Base-by-base conservation (phyloP, 2,888 invertebrate species). In the Augochlorella aurata region DNA sequence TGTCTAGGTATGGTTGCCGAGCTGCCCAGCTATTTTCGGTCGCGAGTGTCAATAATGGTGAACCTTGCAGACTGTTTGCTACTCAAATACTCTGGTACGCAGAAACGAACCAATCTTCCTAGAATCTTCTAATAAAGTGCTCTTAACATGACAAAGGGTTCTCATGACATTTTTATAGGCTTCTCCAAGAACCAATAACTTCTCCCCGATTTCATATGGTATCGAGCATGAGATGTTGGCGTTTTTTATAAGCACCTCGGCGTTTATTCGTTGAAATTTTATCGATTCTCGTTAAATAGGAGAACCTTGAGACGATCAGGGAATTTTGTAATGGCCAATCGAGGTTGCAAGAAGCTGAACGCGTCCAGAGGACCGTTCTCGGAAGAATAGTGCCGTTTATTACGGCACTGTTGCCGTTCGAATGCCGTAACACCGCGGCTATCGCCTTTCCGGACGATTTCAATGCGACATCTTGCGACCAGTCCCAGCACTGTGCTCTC, bases 381-480 rank as follows among this genome's bases (percentile, higher is more conserved):
- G 16, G 58, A 65, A 61, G 16, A 69, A 14, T 14, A 58, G 24
- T 24, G 58, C 52, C 10, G 54, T 68, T 38, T 79, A 66, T 52
- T 85, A 88, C 88, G 88, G 88, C 84, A 83, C 88, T 88, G 88
- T 16, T 18, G 21, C 18, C 77, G 77, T 81, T 84, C 81, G 73
- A 83, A 81, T 79, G 83, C 79, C 78, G 81, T 74, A 79, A 83
- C 76, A 79, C 58, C 75, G 82, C 75, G 61, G 71, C 79, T 76
- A 50, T 83, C 74, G 74, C 70, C 50, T 81, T 77, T 79, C 72
- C 77, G 50, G 71, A 66, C 21, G 65, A 82, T 65, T 84, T 70
- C 29, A 49, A 77, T 44, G 78, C 88, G 92, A 90, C 92, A 92
- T 91, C 92, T 92, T 71, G 85, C 85, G 90, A 80, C 49, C 70